Evolutionary conservation across 2,797 vertebrate species (phyloP).

Genomic region (Coilia nasus): DNA sequence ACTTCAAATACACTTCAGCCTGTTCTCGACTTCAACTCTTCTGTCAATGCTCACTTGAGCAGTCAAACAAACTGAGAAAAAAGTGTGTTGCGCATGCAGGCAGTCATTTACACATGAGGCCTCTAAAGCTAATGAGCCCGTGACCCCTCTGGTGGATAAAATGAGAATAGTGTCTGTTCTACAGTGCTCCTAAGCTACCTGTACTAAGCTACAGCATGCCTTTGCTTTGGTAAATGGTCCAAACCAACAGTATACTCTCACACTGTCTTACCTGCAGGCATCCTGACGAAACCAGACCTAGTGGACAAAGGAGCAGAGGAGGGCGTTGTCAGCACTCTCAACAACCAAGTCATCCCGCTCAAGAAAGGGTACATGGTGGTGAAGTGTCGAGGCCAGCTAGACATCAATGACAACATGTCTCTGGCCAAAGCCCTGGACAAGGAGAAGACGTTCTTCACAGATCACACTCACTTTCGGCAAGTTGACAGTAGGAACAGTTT

Average conservation of each 20-base stretch:
- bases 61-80: too few species aligned
- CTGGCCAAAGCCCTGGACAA: conserved; percentile 66
- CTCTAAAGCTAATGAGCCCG: too few species aligned
- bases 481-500: not conserved
- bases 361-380: conserved; percentile 82
- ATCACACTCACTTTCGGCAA: conserved; percentile 72
- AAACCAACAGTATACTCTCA: not conserved
- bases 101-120: too few species aligned
- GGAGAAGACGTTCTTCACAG: conserved; percentile 73
- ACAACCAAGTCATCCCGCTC: conserved; percentile 67
- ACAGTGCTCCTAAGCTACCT: too few species aligned
- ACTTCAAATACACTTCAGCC: too few species aligned
- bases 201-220: too few species aligned
- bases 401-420: conserved; percentile 64
- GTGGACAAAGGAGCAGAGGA: conserved; percentile 76
- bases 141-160: too few species aligned
- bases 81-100: too few species aligned
- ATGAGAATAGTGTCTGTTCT: too few species aligned
- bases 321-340: conserved; percentile 57
- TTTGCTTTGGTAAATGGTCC: not conserved
- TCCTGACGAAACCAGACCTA: conserved; percentile 81
- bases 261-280: conserved; percentile 60
- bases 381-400: conserved; percentile 79
- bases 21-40: too few species aligned
- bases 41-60: too few species aligned